Base-by-base conservation (phyloP, 2,113 vertebrate species). In the Nycticebus coucang region DNA sequence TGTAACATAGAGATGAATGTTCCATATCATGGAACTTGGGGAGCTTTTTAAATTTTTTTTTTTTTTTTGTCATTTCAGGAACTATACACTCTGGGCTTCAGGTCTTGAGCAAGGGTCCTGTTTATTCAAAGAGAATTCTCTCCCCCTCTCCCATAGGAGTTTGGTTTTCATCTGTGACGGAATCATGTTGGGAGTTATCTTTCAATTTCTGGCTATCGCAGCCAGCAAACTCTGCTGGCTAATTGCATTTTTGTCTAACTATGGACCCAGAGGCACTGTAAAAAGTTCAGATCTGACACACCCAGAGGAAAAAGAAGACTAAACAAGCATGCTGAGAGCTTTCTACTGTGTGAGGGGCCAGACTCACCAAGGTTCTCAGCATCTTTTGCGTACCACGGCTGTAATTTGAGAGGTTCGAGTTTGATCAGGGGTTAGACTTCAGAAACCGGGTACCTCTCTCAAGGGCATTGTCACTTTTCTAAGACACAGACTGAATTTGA, bases 161-260 rank as follows among this genome's bases (percentile, higher is more conserved):
- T 94, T 87, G 89, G 74, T 93, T 97, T 96, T 85, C 89, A 89
- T 96, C 64, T 89, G 8, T 18, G 33, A 66, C 28, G 79, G 87
- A 59, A 69, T 96, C 92, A 55, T 62, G 8, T 64, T 90, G 97
- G 66, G 84, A 93, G 85, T 93, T 96, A 82, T 87, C 80, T 96
- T 94, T 96, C 62, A 50, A 66, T 28, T 81, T 93, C 89, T 94
- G 75, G 75, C 96, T 94, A 82, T 71, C 0, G 1, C n/a, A 85
- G 88, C 13, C 77, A 93, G 77, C 24, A 90, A 91, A 37, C 75
- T 90, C 50, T 60, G 66, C 78, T 84, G 87, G 91, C 91, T 95
- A 89, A 94, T 55, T 95, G 72, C 71, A 78, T 95, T 97, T 95
- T 90, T 94, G 84, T 94, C 81, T 83, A 84, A 71, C 80, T 78